Evolutionary conservation across 2,113 vertebrate species (phyloP).

Genomic region (Trematomus loennbergii): DNA sequence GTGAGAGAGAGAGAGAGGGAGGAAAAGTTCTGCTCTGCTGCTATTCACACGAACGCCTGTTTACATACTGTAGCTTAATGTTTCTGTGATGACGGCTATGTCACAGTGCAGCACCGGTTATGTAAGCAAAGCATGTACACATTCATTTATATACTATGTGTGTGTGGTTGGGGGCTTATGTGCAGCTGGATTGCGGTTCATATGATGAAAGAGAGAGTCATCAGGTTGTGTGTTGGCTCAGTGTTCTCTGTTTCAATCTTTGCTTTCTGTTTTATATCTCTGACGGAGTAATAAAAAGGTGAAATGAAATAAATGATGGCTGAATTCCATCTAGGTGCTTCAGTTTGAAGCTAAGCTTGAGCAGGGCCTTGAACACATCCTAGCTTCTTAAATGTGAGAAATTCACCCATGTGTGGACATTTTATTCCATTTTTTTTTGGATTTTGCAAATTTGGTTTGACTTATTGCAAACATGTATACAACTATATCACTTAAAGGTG

Average conservation of each 20-base stretch:
- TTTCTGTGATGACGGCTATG: constrained; percentile 38
- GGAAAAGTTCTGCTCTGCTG: constrained; percentile 35
- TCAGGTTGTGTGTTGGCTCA: constrained; percentile 31
- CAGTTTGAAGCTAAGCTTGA: neutral
- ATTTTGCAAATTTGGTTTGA: no score
- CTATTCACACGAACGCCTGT: constrained; percentile 29
- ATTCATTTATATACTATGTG: constrained; percentile 18
- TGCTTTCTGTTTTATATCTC: constrained; percentile 11
- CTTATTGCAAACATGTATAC: no score
- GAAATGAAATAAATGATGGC: constrained; percentile 2
- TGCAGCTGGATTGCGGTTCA: constrained; percentile 33
- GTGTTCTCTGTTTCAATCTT: neutral
- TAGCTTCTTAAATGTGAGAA: neutral
- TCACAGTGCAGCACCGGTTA: constrained; percentile 16
- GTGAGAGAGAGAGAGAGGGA: neutral
- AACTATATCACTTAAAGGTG: no score
- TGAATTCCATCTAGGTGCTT: constrained; percentile 12
- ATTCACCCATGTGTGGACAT: no score
- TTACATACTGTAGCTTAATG: constrained; percentile 50
- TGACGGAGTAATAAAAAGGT: constrained; percentile 1
- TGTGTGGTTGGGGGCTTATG: neutral
- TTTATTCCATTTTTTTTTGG: no score
- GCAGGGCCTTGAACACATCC: neutral
- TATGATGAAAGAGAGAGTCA: constrained; percentile 13
- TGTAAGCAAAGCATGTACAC: constrained; percentile 29